phyloP scores from a whole-genome alignment of 1,140 invertebrate species.

The Tetragonula clypearis region DNA sequence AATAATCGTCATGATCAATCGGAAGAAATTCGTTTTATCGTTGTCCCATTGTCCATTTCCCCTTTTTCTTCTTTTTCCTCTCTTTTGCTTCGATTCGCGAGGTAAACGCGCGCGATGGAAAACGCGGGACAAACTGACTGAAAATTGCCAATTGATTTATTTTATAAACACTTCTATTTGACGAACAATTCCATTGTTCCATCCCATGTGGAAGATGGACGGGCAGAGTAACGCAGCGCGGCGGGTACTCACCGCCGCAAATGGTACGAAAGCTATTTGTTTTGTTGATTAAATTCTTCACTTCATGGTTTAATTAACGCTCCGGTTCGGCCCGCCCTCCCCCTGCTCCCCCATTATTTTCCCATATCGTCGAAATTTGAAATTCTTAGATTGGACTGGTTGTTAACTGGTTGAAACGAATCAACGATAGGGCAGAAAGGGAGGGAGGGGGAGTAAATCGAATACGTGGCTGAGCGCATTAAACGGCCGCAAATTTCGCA shows the following conservation, averaged over 20 bases:
- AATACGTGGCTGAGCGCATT: not conserved
- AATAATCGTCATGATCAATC: too few relatives aligned
- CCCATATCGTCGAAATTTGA: too few relatives aligned
- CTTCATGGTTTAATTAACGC: constrained; percentile 71
- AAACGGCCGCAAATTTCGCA: constrained; percentile 10
- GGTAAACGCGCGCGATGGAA: not conserved
- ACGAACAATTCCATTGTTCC: constrained; percentile 2
- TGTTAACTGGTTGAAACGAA: too few relatives aligned
- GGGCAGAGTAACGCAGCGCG: not conserved
- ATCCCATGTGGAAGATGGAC: not conserved
- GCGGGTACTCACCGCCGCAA: constrained; percentile 4
- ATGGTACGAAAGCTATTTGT: constrained; percentile 62
- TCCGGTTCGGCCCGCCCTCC: too few relatives aligned
- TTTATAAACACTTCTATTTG: constrained; percentile 30
- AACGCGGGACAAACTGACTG: not conserved
- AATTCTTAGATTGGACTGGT: too few relatives aligned
- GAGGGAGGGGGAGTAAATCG: not conserved
- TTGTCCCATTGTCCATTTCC: too few relatives aligned
- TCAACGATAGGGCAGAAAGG: too few relatives aligned
- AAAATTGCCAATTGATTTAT: constrained; percentile 30
- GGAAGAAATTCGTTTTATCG: not conserved
- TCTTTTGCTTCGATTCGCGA: not conserved
- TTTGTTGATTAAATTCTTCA: constrained; percentile 70
- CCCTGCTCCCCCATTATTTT: too few relatives aligned
- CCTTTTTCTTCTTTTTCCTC: too few relatives aligned